Conservation (phyloP, 2,888 invertebrate genomes). For the Alentia gelatinosa region DNA sequence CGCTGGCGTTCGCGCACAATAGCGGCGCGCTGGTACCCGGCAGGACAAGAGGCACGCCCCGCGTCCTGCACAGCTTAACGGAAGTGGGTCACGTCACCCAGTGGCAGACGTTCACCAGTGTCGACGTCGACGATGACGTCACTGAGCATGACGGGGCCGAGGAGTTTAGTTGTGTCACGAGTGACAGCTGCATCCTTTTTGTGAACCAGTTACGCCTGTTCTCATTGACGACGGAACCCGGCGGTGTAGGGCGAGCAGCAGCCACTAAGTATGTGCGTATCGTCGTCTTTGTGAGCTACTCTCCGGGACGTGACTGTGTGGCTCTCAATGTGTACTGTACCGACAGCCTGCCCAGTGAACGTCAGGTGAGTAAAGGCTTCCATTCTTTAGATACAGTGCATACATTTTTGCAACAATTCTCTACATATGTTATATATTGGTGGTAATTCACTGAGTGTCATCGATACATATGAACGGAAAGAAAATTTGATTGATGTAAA, state of each 20-base stretch:
- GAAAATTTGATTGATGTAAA: too few relatives aligned
- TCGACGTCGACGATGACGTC: not conserved
- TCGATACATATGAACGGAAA: too few relatives aligned
- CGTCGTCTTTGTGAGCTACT: not conserved
- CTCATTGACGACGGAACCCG: not conserved
- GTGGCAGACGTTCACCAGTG: slow-evolving; percentile 36
- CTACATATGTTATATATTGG: too few relatives aligned
- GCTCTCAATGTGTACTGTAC: slow-evolving; percentile 8
- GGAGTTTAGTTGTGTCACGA: not conserved
- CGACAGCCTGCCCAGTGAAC: slow-evolving; percentile 47
- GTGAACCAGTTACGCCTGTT: not conserved
- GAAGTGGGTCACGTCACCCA: not conserved
- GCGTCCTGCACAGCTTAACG: slow-evolving; percentile 31
- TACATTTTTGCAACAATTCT: too few relatives aligned
- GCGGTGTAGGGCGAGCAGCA: not conserved
- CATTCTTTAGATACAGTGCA: too few relatives aligned
- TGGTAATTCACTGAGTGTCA: too few relatives aligned
- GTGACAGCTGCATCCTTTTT: not conserved
- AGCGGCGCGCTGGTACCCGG: not conserved
- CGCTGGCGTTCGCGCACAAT: slow-evolving; percentile 31
- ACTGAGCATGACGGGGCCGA: not conserved
- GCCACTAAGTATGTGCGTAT: slow-evolving; percentile 15
- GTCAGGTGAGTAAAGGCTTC: slow-evolving; percentile 53
- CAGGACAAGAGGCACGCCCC: not conserved
- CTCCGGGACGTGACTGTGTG: not conserved